Percentiles rank a stretch among this genome's conserved stretches.
Evolutionary conservation across 2,113 vertebrate genomes (phyloP).

Genomic region (Hippopotamus amphibius): DNA sequence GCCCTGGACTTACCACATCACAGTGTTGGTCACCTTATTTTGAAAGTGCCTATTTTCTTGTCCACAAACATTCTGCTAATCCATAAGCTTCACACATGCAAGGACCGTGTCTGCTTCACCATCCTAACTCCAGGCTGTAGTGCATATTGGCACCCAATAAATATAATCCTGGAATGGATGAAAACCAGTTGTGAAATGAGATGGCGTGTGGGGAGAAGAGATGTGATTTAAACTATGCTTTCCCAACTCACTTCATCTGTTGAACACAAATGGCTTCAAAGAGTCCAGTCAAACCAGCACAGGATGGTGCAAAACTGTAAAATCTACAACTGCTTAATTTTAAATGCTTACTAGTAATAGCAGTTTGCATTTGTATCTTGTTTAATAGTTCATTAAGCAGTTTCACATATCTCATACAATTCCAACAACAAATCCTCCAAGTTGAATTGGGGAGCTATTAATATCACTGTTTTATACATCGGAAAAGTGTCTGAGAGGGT

Average conservation of each 20-base stretch:
- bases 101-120: neutral
- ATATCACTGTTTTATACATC: neutral
- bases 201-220: neutral
- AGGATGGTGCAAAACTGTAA: slow-evolving; percentile 67
- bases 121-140: neutral
- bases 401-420: neutral
- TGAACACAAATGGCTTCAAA: slow-evolving; percentile 61
- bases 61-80: neutral
- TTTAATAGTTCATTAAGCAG: neutral
- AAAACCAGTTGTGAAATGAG: neutral
- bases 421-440: neutral
- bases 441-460: neutral
- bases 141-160: neutral
- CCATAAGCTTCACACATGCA: neutral
- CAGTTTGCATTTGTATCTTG: neutral
- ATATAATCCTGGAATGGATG: neutral
- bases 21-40: neutral
- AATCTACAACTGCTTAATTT: slow-evolving; percentile 69
- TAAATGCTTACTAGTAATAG: neutral
- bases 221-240: neutral
- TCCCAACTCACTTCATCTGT: neutral
- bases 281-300: slow-evolving; percentile 68
- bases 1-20: neutral
- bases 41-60: neutral
- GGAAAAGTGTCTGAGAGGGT: neutral